phyloP scores from a whole-genome alignment of 2,888 invertebrate species.

The Polydrusus tereticollis region DNA sequence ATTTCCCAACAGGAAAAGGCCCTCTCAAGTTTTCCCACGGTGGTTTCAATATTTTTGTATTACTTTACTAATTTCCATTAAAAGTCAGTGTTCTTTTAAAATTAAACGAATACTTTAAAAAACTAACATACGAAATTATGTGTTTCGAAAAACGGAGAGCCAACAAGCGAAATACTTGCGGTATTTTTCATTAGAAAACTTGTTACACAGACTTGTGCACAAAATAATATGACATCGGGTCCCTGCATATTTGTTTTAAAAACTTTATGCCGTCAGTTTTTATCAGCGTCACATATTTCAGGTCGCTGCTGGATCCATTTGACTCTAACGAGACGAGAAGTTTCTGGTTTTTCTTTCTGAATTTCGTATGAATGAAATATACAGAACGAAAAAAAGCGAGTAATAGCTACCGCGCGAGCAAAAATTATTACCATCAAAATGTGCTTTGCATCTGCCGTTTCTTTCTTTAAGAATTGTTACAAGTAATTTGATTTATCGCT shows the following conservation, averaged over 20 bases:
- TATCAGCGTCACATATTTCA: neutral
- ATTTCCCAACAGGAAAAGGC: too few species aligned
- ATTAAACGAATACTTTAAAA: too few species aligned
- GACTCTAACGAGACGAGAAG: slow-evolving; percentile 4
- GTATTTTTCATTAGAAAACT: slow-evolving; percentile 28
- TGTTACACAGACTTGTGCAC: slow-evolving; percentile 15
- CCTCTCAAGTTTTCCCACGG: too few species aligned
- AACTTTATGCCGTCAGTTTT: slow-evolving; percentile 8
- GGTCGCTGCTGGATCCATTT: neutral
- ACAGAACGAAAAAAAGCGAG: neutral
- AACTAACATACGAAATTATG: slow-evolving; percentile 23
- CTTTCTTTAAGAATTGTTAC: too few species aligned
- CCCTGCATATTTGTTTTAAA: slow-evolving; percentile 24
- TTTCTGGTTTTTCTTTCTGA: neutral
- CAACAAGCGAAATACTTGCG: slow-evolving; percentile 24
- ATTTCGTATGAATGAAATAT: neutral
- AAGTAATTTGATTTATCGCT: too few species aligned
- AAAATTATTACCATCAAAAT: too few species aligned
- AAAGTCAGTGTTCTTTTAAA: too few species aligned
- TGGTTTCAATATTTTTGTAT: too few species aligned
- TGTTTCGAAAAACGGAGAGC: slow-evolving; percentile 10
- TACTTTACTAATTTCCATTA: too few species aligned
- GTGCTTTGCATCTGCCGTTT: too few species aligned
- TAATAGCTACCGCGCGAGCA: too few species aligned
- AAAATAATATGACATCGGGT: slow-evolving; percentile 22